Evolutionary conservation across 2,888 invertebrate genomes (phyloP).

Genomic region (Meandrusa payeni): DNA sequence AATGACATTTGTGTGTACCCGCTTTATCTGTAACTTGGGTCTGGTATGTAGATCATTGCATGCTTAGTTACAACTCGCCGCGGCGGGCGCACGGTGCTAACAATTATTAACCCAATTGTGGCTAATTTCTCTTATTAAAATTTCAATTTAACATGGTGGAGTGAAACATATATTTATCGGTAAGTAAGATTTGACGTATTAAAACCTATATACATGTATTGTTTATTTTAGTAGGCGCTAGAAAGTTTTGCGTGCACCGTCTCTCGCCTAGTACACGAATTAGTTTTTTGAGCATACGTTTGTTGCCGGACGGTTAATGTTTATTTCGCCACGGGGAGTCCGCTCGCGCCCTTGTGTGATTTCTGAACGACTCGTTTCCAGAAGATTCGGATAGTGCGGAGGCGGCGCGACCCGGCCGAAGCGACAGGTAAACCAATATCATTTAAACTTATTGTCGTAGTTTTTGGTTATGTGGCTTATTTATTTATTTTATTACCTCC

Average conservation of each 20-base stretch:
- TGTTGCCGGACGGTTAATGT: conserved; percentile 20
- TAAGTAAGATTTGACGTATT: conserved; percentile 58
- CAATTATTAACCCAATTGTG: conserved; percentile 40
- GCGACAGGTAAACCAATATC: conserved; percentile 59
- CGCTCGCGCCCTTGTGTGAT: conserved; percentile 33
- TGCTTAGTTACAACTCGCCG: conserved; percentile 40
- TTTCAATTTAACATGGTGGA: conserved; percentile 46
- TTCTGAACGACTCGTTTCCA: conserved; percentile 44
- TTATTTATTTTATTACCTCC: conserved; percentile 73
- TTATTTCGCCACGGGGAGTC: background rate
- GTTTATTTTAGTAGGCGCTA: conserved; percentile 22
- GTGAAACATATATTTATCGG: conserved; percentile 49
- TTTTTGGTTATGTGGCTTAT: conserved; percentile 74
- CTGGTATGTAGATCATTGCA: conserved; percentile 53
- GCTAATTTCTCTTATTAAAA: conserved; percentile 42
- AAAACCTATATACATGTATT: conserved; percentile 15
- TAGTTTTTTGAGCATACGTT: conserved; percentile 24
- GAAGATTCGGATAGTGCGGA: conserved; percentile 40
- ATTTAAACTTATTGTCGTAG: conserved; percentile 49
- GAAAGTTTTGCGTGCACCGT: conserved; percentile 51
- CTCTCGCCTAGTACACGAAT: conserved; percentile 33
- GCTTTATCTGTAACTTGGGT: conserved; percentile 63
- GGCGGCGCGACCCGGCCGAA: conserved; percentile 37
- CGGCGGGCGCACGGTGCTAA: background rate
- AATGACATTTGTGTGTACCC: conserved; percentile 42